phyloP scores from a whole-genome alignment of 2,113 vertebrate genomes.

The Phaethon lepturus region DNA sequence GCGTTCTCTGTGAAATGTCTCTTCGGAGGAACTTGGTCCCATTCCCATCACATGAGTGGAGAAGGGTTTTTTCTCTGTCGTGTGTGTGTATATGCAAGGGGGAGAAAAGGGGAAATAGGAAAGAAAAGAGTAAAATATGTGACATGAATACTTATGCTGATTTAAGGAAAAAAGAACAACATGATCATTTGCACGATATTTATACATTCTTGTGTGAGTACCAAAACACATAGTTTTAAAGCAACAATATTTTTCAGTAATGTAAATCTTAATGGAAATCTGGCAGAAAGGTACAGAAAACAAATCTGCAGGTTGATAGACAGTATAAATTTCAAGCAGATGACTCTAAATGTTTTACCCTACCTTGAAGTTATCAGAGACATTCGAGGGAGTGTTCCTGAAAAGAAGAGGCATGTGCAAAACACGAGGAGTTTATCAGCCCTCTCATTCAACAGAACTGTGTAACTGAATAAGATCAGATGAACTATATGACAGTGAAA shows the following conservation, averaged over 20 bases:
- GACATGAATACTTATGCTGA: accelerated
- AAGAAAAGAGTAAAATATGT: neutral
- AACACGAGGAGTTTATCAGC: neutral
- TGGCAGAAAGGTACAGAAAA: neutral
- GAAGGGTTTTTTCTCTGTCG: neutral
- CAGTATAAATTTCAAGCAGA: neutral
- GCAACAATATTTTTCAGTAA: neutral
- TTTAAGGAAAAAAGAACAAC: neutral
- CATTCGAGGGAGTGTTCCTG: neutral
- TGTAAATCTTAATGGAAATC: neutral
- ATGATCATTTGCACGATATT: neutral
- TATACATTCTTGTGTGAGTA: neutral
- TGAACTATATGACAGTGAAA: neutral
- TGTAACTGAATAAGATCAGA: neutral
- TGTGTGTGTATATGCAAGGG: no score
- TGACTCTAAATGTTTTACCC: neutral
- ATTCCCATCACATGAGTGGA: neutral
- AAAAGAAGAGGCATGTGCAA: neutral
- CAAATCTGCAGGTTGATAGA: neutral
- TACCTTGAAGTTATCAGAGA: neutral
- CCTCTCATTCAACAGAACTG: neutral
- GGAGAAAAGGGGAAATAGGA: neutral
- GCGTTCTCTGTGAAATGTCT: neutral
- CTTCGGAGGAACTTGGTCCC: neutral
- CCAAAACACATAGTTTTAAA: neutral